Conservation (phyloP, 2,888 invertebrate genomes). For the Hemaris fuciformis region DNA sequence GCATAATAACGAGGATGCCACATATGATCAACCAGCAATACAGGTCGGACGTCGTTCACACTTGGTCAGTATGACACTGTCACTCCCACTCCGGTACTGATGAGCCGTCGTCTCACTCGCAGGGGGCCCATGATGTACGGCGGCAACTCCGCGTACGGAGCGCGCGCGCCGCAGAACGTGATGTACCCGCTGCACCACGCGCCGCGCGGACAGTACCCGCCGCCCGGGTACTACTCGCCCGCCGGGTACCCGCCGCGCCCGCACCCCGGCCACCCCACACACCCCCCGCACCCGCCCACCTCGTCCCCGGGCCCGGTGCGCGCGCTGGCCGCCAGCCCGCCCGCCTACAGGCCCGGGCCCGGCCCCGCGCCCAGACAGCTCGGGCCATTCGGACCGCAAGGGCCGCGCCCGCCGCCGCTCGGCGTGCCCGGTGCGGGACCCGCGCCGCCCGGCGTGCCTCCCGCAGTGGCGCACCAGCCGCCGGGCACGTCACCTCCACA, state of each 20-base stretch:
- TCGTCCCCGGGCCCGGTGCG: slow-evolving; percentile 26
- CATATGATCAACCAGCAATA: slow-evolving; percentile 77
- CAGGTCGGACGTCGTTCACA: slow-evolving; percentile 43
- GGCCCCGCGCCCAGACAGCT: slow-evolving; percentile 24
- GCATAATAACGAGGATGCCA: slow-evolving; percentile 77
- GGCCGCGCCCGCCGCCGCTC: slow-evolving; percentile 16
- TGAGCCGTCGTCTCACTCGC: slow-evolving; percentile 11
- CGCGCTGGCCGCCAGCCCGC: slow-evolving; percentile 19
- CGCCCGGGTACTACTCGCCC: slow-evolving; percentile 30
- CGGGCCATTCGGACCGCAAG: too few species aligned
- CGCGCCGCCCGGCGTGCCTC: slow-evolving; percentile 20
- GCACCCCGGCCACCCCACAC: slow-evolving; percentile 22
- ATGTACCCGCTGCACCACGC: slow-evolving; percentile 43
- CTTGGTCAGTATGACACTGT: not conserved
- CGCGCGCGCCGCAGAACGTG: slow-evolving; percentile 46
- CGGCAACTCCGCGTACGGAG: slow-evolving; percentile 49
- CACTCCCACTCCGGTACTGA: not conserved
- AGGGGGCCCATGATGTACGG: slow-evolving; percentile 73
- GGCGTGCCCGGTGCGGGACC: slow-evolving; percentile 30
- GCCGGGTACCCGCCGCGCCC: slow-evolving; percentile 20
- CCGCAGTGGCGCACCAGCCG: slow-evolving; percentile 21
- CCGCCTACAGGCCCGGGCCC: slow-evolving; percentile 4
- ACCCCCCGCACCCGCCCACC: slow-evolving; percentile 54
- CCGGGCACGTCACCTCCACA: slow-evolving; percentile 20
- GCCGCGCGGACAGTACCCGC: slow-evolving; percentile 41